These are phyloP conservation scores for Chlamydotis undulata DNA, from an alignment of 2,113 vertebrate species.

Conservation along the genomic window DNA sequence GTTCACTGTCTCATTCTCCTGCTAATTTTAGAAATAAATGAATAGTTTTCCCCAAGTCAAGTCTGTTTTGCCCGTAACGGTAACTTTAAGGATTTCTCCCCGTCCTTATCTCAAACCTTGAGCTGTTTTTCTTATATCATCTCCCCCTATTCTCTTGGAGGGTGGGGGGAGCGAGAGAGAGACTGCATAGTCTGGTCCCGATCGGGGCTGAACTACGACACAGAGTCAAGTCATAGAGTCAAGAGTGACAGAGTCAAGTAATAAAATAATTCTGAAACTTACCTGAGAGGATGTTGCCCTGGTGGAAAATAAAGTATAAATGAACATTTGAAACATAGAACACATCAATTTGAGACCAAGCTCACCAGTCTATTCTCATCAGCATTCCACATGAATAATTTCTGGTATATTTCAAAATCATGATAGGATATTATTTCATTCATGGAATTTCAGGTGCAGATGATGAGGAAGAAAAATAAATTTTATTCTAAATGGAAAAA, in stretches of 20 bases:
- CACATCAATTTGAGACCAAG: neutral
- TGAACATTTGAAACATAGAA: neutral
- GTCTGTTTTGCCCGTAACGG: no score
- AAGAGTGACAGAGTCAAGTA: neutral
- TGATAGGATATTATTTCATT: neutral
- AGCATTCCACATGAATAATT: neutral
- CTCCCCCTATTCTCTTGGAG: no score
- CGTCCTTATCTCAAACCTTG: no score
- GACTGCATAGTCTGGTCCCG: no score
- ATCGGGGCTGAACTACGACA: no score
- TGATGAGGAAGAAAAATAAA: neutral
- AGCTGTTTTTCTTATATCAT: no score
- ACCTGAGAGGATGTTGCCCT: neutral
- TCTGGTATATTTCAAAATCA: neutral
- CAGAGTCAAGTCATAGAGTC: neutral
- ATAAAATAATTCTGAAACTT: neutral
- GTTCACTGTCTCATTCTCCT: no score
- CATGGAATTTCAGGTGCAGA: neutral
- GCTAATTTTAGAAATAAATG: no score
- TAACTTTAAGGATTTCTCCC: no score
- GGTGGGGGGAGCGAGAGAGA: no score
- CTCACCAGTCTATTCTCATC: neutral
- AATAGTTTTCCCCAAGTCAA: no score
- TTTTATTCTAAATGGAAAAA: neutral
- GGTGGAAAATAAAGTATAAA: neutral